Percentiles rank a stretch among this genome's conserved stretches.
Evolutionary conservation across 1,140 invertebrate genomes (phyloP).

Genomic region (Drosophila lowei): DNA sequence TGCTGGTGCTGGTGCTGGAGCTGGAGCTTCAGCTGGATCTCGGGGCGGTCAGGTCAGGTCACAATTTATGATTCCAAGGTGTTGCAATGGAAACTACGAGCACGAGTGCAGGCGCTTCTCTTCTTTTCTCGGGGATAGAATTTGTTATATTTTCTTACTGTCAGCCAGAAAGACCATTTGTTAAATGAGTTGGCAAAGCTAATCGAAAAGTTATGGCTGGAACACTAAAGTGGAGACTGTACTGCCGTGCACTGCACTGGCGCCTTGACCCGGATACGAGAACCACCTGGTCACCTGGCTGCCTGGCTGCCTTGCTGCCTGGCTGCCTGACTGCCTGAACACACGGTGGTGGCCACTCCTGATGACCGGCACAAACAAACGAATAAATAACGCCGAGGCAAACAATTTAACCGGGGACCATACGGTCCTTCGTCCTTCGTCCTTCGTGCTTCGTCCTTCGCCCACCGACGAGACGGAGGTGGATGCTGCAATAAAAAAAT

Average conservation of each 20-base stretch:
- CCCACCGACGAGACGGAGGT: not conserved
- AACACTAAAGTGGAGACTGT: constrained; percentile 8
- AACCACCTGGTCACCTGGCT: constrained; percentile 1
- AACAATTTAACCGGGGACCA: constrained; percentile 58
- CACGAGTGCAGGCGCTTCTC: constrained; percentile 6
- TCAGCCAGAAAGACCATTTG: constrained; percentile 69
- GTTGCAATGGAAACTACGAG: constrained; percentile 72
- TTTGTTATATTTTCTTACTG: constrained; percentile 78
- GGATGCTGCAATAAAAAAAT: constrained; percentile 72
- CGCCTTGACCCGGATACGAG: constrained; percentile 56
- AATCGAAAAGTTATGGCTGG: constrained; percentile 71
- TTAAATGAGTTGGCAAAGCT: constrained; percentile 80
- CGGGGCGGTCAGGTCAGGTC: constrained; percentile 28
- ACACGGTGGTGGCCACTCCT: not conserved
- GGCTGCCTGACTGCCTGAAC: not conserved
- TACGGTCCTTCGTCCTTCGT: constrained; percentile 23
- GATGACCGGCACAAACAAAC: constrained; percentile 54
- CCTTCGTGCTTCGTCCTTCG: too few relatives aligned
- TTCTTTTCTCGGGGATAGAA: constrained; percentile 42
- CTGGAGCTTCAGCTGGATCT: not conserved
- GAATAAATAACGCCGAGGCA: constrained; percentile 57
- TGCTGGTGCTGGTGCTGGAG: not conserved
- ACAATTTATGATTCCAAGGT: constrained; percentile 79
- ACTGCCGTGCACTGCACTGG: constrained; percentile 11
- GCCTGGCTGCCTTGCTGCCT: not conserved